Percentiles rank a stretch among this genome's conserved stretches.
phyloP scores from a whole-genome alignment of 2,888 invertebrate species.

The Prosopocoilus inquinatus region DNA sequence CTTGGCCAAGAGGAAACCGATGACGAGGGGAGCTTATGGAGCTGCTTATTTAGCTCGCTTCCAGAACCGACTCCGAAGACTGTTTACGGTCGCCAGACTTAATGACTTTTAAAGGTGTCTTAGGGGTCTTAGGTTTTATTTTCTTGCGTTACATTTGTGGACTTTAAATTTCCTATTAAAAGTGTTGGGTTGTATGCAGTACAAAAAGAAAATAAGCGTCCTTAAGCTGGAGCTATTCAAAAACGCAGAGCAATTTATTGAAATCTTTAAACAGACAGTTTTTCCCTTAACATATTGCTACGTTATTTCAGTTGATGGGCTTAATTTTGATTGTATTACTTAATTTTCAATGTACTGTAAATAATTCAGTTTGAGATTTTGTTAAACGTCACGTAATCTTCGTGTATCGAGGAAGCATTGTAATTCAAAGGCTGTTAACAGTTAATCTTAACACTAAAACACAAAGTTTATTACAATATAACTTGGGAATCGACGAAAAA shows the following conservation, averaged over 20 bases:
- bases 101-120: conserved; percentile 47
- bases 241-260: not conserved
- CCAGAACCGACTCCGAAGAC: conserved; percentile 34
- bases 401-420: too few relatives aligned
- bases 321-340: too few relatives aligned
- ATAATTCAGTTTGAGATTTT: too few relatives aligned
- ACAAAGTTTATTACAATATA: too few relatives aligned
- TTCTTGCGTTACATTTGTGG: conserved; percentile 25
- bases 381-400: too few relatives aligned
- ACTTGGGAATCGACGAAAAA: too few relatives aligned
- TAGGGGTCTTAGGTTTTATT: conserved; percentile 42
- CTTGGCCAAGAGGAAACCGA: conserved; percentile 44
- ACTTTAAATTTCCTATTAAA: conserved; percentile 24
- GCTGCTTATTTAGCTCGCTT: conserved; percentile 28
- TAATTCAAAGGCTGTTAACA: too few relatives aligned
- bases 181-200: conserved; percentile 7
- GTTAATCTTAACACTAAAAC: too few relatives aligned
- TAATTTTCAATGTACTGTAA: too few relatives aligned
- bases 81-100: conserved; percentile 46
- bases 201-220: not conserved
- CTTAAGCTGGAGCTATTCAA: not conserved
- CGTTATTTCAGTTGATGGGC: too few relatives aligned
- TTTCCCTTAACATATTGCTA: too few relatives aligned
- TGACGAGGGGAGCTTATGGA: conserved; percentile 31
- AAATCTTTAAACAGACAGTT: too few relatives aligned